A percentile compares a stretch with the other conserved stretches of the same genome.
These are phyloP conservation scores for Microctonus hyperodae DNA, from an alignment of 2,888 invertebrate species.

Conservation along the genomic window DNA sequence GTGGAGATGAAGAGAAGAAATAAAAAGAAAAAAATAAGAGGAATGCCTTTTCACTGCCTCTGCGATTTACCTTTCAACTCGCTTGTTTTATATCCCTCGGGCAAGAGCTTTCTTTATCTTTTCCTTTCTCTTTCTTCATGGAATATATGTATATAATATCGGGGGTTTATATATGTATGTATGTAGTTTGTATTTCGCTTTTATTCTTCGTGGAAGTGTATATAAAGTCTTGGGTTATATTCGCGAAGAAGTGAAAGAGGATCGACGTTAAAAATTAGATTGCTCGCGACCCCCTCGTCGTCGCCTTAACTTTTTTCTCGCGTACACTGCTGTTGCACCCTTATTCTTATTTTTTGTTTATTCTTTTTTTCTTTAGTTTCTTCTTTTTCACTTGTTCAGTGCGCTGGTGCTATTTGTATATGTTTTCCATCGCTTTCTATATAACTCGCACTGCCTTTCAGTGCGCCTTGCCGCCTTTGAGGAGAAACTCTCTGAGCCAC, in stretches of 20 bases:
- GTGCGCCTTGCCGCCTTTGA: background rate
- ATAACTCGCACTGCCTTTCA: background rate
- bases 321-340: background rate
- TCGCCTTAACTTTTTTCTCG: slow-evolving; percentile 19
- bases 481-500: background rate
- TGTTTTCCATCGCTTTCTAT: background rate
- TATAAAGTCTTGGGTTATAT: background rate
- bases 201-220: slow-evolving; percentile 11
- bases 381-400: background rate
- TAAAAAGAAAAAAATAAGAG: slow-evolving; percentile 41
- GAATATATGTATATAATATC: slow-evolving; percentile 4
- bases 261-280: slow-evolving; percentile 51
- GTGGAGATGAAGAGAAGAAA: slow-evolving; percentile 28
- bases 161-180: background rate
- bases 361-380: background rate
- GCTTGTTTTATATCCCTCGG: slow-evolving; percentile 52
- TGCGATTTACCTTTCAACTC: slow-evolving; percentile 58
- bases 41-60: slow-evolving; percentile 52
- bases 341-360: background rate
- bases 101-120: slow-evolving; percentile 27
- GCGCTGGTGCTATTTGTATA: background rate
- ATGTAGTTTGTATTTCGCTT: slow-evolving; percentile 17
- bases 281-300: slow-evolving; percentile 36
- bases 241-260: slow-evolving; percentile 40
- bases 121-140: slow-evolving; percentile 23